Percentiles rank a stretch among this genome's conserved stretches.
Conservation (phyloP, 1,140 invertebrate species). For the Pectinophora gossypiella region DNA sequence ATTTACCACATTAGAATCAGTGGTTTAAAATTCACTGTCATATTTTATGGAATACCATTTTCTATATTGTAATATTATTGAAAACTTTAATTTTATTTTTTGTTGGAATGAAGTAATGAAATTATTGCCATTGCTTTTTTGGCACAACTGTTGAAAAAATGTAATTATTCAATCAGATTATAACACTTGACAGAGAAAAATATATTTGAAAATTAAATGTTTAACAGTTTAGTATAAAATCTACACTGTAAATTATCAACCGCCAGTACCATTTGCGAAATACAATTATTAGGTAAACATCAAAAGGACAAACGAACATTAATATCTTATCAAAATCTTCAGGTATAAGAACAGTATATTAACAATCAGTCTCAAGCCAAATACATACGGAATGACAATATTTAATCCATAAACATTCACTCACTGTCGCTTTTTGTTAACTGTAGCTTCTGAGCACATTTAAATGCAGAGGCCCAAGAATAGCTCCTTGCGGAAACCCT, state of each 20-base stretch:
- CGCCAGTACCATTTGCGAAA: no score
- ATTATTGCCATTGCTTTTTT: slow-evolving; percentile 22
- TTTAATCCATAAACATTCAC: slow-evolving; percentile 32
- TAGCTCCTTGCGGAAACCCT: background rate
- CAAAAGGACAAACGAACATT: slow-evolving; percentile 18
- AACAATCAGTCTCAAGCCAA: slow-evolving; percentile 60
- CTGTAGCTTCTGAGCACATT: slow-evolving; percentile 12
- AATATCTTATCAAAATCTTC: slow-evolving; percentile 29
- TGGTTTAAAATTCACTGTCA: no score
- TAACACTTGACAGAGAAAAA: background rate
- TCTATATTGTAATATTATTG: no score
- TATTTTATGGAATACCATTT: no score
- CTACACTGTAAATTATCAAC: slow-evolving; percentile 7
- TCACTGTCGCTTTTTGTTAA: slow-evolving; percentile 18
- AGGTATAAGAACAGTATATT: slow-evolving; percentile 37
- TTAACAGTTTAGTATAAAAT: background rate
- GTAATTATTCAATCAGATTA: background rate
- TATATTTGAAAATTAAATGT: background rate
- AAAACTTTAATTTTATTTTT: no score
- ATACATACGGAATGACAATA: slow-evolving; percentile 33
- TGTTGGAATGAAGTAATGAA: slow-evolving; percentile 4
- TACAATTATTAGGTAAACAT: background rate
- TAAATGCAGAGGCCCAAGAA: background rate
- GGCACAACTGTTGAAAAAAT: slow-evolving; percentile 15
- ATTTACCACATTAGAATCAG: no score